Evolutionary conservation across 2,888 invertebrate genomes (phyloP), one percentile per base, ranked within the genome.

Genomic region (Sussaba pulchella): DNA sequence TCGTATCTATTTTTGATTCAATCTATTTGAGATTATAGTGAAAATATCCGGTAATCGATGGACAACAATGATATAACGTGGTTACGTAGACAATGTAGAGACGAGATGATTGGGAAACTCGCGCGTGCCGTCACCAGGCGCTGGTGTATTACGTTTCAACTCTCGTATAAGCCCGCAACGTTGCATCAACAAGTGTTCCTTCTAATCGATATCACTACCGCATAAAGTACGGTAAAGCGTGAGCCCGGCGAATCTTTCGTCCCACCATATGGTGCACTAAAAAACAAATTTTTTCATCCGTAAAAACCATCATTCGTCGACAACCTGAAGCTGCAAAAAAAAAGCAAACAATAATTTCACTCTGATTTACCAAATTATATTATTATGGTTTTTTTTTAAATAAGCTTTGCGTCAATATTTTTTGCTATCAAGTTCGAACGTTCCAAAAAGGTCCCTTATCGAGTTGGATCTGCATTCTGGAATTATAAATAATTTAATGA

Each of bases 181-280:
- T 9, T 57, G 57, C 57, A 57, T 57, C 86, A 86, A 86, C 86
- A 86, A 86, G 86, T 86, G 85, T 86, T 85, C 77, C 17, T 57
- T n/a, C 79, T 71, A 83, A 86, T 86, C 86, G 84, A 86, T 86
- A 86, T 77, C 66, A 31, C 31, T 78, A 24, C 63, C 63, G 47
- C 74, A 14, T 63, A 70, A 74, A 63, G 31, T 74, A 24, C 3
- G 8, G 2, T 2, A 31, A 9, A 14, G 4, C 17, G 31, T 1
- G 57, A 31, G 67, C 36, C 50, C 14, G 39, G 66, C 17, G 52
- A 69, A 63, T 74, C 21, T 17, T 12, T 17, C 12, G 24, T 47
- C 8, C 21, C 9, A 63, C 79, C 79, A 75, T 75, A 80, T 71
- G 75, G 66, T 52, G 66, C 52, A 59, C 59, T n/a, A 12, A 9